Conservation (phyloP, 2,113 vertebrate genomes). For the Recurvirostra avosetta region DNA sequence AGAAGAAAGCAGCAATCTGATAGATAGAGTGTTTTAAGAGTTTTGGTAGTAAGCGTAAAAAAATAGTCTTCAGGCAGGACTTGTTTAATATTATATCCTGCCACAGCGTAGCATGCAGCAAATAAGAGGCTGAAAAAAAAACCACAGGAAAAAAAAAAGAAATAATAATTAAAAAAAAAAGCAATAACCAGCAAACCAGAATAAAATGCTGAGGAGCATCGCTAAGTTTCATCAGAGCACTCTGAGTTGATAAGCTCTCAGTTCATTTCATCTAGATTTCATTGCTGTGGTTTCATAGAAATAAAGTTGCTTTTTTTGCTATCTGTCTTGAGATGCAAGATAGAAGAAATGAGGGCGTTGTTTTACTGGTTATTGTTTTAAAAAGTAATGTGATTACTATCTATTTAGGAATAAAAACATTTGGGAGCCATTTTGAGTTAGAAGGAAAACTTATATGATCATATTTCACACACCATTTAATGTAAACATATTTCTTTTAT, state of each 20-base stretch:
- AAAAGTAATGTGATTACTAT: not conserved
- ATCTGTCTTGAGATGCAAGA: not conserved
- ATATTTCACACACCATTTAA: not conserved
- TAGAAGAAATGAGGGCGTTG: not conserved
- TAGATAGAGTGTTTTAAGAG: not conserved
- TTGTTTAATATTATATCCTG: not conserved
- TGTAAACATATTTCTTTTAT: not conserved
- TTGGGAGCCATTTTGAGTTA: not conserved
- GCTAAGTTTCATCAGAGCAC: not conserved
- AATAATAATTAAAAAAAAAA: not conserved
- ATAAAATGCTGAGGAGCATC: not conserved
- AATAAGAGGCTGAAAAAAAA: not conserved
- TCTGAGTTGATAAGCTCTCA: not conserved
- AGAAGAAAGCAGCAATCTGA: not conserved
- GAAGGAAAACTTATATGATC: not conserved
- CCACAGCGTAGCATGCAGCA: not conserved
- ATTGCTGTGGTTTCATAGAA: not conserved
- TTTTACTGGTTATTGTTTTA: not conserved
- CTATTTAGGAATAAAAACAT: not conserved
- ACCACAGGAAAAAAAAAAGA: not conserved
- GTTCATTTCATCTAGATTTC: not conserved
- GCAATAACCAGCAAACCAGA: not conserved
- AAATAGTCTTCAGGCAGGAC: not conserved
- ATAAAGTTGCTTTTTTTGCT: not conserved
- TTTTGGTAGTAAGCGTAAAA: not conserved